phyloP scores from a whole-genome alignment of 2,113 vertebrate genomes.

The Neodon shergylaensis region DNA sequence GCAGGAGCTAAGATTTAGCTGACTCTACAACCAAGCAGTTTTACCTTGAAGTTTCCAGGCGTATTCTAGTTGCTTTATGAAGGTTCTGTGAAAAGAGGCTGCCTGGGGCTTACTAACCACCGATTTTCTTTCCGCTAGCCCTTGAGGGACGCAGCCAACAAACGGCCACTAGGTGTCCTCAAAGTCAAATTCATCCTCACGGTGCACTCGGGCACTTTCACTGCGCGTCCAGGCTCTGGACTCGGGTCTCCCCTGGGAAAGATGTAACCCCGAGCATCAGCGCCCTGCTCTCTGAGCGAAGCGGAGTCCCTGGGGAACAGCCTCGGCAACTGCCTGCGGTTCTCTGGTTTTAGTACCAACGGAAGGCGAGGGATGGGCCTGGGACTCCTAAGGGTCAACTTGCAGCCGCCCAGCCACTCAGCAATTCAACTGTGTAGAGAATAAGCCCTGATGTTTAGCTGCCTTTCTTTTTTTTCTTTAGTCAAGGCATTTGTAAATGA shows the following conservation, averaged over 20 bases:
- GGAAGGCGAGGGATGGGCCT: no score
- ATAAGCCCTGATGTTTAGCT: neutral
- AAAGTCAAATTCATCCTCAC: constrained; percentile 50
- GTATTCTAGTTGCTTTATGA: neutral
- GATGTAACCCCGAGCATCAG: neutral
- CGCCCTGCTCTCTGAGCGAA: neutral
- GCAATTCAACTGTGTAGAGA: neutral
- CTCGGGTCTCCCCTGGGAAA: neutral
- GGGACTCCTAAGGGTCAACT: no score
- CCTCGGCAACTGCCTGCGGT: neutral
- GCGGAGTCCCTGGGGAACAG: neutral
- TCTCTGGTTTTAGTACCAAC: neutral
- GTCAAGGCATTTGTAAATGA: neutral
- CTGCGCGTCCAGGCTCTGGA: neutral
- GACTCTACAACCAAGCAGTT: neutral
- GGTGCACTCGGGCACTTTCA: neutral
- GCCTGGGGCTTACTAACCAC: no score
- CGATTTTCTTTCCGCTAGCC: neutral
- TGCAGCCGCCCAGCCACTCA: neutral
- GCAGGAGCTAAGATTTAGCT: neutral
- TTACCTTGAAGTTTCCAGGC: neutral
- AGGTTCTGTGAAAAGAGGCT: neutral
- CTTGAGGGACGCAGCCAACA: constrained; percentile 30
- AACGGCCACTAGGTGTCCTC: constrained; percentile 72
- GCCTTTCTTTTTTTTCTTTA: constrained; percentile 10